phyloP scores from a whole-genome alignment of 2,797 vertebrate species.

The Manis crassicaudata region DNA sequence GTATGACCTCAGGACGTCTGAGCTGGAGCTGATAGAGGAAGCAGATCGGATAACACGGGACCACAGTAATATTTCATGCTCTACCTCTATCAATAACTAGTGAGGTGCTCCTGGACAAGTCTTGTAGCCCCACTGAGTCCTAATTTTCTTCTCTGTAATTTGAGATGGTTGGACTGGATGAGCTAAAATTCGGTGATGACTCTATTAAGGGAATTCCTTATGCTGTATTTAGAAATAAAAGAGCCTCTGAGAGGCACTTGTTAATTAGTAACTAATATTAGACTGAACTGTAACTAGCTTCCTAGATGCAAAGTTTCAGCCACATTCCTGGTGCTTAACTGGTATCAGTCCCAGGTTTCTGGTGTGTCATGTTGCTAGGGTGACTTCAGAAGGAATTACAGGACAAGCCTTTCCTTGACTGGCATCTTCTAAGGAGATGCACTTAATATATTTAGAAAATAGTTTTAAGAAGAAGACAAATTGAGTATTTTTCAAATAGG shows the following conservation, averaged over 20 bases:
- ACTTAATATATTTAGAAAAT: neutral
- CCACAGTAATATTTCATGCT: neutral
- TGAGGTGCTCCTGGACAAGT: neutral
- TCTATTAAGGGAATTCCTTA: conserved; percentile 44
- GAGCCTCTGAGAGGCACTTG: neutral
- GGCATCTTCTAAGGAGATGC: neutral
- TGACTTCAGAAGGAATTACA: neutral
- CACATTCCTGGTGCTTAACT: neutral
- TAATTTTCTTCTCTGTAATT: neutral
- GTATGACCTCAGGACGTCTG: neutral
- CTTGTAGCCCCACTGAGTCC: neutral
- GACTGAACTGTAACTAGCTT: conserved; percentile 3
- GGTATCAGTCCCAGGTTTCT: neutral
- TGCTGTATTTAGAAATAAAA: neutral
- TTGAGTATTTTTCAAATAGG: neutral
- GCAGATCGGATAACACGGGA: neutral
- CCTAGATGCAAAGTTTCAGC: neutral
- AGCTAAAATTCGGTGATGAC: neutral
- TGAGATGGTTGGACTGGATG: neutral
- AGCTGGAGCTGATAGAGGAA: neutral
- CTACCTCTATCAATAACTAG: too few relatives aligned
- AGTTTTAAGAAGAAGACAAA: neutral
- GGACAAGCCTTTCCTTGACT: neutral
- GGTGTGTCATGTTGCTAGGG: neutral
- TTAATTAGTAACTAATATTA: conserved; percentile 48